These are phyloP conservation scores for Sander lucioperca DNA, from an alignment of 2,113 vertebrate genomes.

Conservation along the genomic window DNA sequence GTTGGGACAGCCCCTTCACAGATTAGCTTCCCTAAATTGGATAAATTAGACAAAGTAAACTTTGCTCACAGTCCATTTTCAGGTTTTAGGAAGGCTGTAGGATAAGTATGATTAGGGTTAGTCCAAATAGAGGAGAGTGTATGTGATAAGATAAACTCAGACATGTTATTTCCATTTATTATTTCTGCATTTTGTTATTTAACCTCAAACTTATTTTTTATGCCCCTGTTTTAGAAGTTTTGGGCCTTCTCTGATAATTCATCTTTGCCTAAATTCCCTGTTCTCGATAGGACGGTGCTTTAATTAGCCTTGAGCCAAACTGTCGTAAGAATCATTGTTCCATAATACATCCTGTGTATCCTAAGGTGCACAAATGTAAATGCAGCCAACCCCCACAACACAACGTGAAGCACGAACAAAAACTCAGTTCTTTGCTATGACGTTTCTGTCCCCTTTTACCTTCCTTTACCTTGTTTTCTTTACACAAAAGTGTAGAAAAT, in stretches of 20 bases:
- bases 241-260: background rate
- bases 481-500: slow-evolving; percentile 3
- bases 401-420: slow-evolving; percentile 26
- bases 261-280: background rate
- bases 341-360: background rate
- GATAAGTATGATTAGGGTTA: slow-evolving; percentile 40
- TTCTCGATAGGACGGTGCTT: background rate
- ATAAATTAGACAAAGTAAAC: slow-evolving; percentile 66
- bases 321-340: background rate
- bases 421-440: slow-evolving; percentile 10
- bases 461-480: slow-evolving; percentile 18
- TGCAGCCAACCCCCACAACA: slow-evolving; percentile 2
- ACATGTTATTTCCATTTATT: background rate
- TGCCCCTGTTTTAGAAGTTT: background rate
- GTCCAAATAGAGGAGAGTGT: background rate
- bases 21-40: slow-evolving; percentile 68
- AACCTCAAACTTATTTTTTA: background rate
- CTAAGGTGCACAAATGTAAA: background rate
- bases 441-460: slow-evolving; percentile 25
- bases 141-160: background rate
- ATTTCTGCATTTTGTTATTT: background rate
- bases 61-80: slow-evolving; percentile 61
- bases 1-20: slow-evolving; percentile 19
- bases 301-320: background rate
- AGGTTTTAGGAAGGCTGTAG: slow-evolving; percentile 22